Evolutionary conservation across 2,113 vertebrate genomes (phyloP).

Genomic region (Turnix velox): DNA sequence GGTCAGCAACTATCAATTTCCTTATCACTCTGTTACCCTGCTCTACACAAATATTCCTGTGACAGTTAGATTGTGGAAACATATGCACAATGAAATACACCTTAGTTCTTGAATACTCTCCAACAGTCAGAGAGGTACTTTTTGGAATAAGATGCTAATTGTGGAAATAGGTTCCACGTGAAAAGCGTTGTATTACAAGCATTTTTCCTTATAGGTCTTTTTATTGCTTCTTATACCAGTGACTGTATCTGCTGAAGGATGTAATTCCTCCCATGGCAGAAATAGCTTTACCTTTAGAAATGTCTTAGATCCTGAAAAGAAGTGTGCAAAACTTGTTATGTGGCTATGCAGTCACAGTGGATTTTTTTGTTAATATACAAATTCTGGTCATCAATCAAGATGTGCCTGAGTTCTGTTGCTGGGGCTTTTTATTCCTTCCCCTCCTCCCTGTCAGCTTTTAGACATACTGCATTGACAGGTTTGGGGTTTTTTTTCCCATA

Average conservation of each 20-base stretch:
- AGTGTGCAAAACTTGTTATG: neutral
- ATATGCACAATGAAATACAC: neutral
- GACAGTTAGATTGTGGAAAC: neutral
- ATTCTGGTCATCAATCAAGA: neutral
- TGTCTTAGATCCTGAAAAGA: rapidly evolving
- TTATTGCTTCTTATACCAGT: neutral
- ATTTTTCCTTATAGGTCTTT: neutral
- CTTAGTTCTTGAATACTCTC: neutral
- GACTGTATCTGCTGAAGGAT: neutral
- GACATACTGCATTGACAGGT: neutral
- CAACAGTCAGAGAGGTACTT: neutral
- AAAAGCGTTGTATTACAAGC: neutral
- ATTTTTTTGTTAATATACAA: neutral
- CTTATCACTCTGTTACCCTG: neutral
- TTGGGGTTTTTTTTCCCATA: neutral
- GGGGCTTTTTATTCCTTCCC: neutral
- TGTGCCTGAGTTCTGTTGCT: neutral
- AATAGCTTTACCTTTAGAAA: neutral
- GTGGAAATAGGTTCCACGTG: neutral
- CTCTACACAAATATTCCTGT: neutral
- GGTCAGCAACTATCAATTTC: neutral
- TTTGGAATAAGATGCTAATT: neutral
- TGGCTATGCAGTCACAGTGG: neutral
- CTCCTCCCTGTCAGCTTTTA: neutral
- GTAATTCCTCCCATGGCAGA: neutral